These are phyloP conservation scores for Scyliorhinus canicula DNA, from an alignment of 2,797 vertebrate genomes.

Conservation along the genomic window DNA sequence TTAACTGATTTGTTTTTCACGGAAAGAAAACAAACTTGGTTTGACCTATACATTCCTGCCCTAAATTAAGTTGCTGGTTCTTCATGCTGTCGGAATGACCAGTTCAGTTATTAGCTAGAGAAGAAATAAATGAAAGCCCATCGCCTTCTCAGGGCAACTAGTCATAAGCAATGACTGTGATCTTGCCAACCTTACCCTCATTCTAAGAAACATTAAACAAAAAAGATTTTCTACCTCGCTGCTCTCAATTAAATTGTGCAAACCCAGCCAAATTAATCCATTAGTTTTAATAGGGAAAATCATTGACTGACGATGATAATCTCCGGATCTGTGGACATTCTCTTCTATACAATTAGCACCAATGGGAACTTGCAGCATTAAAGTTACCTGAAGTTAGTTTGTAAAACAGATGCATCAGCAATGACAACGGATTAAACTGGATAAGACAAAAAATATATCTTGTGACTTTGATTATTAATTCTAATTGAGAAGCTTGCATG, in stretches of 20 bases:
- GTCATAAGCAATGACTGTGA: background rate
- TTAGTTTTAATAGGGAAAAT: conserved; percentile 23
- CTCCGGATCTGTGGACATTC: background rate
- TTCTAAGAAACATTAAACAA: background rate
- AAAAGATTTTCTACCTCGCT: background rate
- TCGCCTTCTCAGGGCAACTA: background rate
- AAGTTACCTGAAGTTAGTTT: background rate
- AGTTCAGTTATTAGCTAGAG: background rate
- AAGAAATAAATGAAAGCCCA: background rate
- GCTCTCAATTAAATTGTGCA: conserved; percentile 5
- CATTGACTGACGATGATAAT: background rate
- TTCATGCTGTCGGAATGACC: background rate
- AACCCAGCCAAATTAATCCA: conserved; percentile 1
- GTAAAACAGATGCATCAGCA: background rate
- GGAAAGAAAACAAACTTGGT: background rate
- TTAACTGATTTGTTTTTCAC: background rate
- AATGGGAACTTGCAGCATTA: background rate
- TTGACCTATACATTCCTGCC: background rate
- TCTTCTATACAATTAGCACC: background rate
- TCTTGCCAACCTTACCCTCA: background rate
- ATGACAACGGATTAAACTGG: background rate
- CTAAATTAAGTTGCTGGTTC: too few species aligned
- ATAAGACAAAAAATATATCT: background rate
- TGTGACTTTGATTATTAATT: background rate
- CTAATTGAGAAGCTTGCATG: conserved; percentile 2